Base-by-base conservation (phyloP, 2,888 invertebrate genomes). In the Brassicogethes aeneus region DNA sequence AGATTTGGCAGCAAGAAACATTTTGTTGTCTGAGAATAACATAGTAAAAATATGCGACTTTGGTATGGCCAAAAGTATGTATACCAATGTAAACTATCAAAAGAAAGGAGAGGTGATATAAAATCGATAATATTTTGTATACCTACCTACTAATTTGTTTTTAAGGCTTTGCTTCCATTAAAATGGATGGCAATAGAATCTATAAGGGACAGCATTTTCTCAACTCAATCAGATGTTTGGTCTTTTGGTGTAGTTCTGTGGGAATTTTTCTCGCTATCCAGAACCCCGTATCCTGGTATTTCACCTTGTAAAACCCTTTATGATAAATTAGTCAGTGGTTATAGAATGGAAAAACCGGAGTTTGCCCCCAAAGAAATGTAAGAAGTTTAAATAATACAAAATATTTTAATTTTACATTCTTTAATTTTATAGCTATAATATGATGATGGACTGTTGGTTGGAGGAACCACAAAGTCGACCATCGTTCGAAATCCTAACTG, bases 161-260 rank as follows among this genome's bases (percentile, higher is more conserved):
- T 70, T 3, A 65, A 82, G 81, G 82, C 84, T 34, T 84, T 82
- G 0, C 69, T 95, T 5, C 95, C 95, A 14, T 81, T 95, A n/a
- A 96, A 94, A 66, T 96, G 95, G 96, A 79, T 96, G 76, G 92
- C 95, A 0, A 76, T 95, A 42, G 95, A 96, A 67, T 92, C 93
- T 1, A 85, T 96, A 51, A 79, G 85, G 39, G 93, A 94, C 69
- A 76, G 86, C 41, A 77, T 92, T 29, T 96, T 94, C 64, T 93
- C 94, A 1, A 91, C 90, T 0, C 91, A 93, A 60, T 94, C 93
- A 0, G 95, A 96, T 63, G 85, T 94, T 45, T 95, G 94, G 94
- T 86, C 93, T 0, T 92, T 81, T 61, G 92, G 92, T 2, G 84
- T 93, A 44, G 88, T 91, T 1, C 64, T 92, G 1, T 93, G 92